Base-by-base conservation (phyloP, 2,797 vertebrate species). In the Bradypodion ventrale region DNA sequence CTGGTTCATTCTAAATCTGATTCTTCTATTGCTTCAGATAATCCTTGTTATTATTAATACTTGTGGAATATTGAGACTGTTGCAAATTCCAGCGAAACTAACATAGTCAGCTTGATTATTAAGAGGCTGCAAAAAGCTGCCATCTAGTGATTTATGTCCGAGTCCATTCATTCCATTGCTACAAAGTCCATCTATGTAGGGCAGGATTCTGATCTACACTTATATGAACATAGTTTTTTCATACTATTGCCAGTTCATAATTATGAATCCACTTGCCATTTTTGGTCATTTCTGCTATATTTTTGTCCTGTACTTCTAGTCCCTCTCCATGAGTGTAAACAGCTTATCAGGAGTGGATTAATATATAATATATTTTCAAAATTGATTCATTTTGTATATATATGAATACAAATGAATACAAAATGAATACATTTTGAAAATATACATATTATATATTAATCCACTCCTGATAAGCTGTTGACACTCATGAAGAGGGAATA, bases 1-100 rank as follows among this genome's bases (percentile, higher is more conserved):
- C 21, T 56, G 42, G 60, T 63, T 5, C 0, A 80, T 35, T 87
- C 32, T 52, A 35, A 88, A 85, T 87, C 23, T 8, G 68, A 89
- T 56, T 56, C 2, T 75, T 25, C 21, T 68, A 69, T 89, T 89
- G 9, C 12, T 56, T 29, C 5, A 80, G 40, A 25, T 75, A 27
- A 13, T 60, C 10, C 37, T 74, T 83, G 13, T 68, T 42, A 69
- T 70, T 25, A 9, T 35, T 37, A 35, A 66, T 80, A 19, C 25
- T 37, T 42, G 49, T 80, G n/a, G 21, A 85, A 56, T 29, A 78
- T 19, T 27, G 42, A 52, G 35, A 63, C 27, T 56, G 12, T 66
- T 59, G 35, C 35, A 75, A 40, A 75, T 59, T 75, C 75, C 62
- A 44, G 37, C 52, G 12, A 59, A 69, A 75, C 69, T 80, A 49